Conservation (phyloP, 2,113 vertebrate genomes). For the Ictidomys tridecemlineatus region DNA sequence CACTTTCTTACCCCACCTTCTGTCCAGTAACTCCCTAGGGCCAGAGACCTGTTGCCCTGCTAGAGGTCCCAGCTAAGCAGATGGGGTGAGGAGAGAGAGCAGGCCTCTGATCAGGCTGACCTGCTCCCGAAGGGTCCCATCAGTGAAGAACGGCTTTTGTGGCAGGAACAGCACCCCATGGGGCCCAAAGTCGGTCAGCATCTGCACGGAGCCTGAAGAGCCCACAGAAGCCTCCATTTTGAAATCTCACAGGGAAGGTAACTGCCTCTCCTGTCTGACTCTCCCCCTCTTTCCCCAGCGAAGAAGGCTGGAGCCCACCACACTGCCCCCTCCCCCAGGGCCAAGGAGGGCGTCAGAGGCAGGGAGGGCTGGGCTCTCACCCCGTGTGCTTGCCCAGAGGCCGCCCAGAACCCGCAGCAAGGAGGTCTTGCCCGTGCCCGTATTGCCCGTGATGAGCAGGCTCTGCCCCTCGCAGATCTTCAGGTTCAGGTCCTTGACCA, state of each 20-base stretch:
- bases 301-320: background rate
- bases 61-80: background rate
- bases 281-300: background rate
- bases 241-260: background rate
- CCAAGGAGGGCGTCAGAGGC: background rate
- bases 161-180: slow-evolving; percentile 96
- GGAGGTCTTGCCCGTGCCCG: slow-evolving; percentile 97
- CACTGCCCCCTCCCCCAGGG: background rate
- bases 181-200: slow-evolving; percentile 95
- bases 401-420: slow-evolving; percentile 94
- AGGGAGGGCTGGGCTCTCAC: slow-evolving; percentile 85
- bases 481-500: slow-evolving; percentile 95
- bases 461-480: slow-evolving; percentile 92
- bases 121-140: slow-evolving; percentile 97
- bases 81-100: background rate
- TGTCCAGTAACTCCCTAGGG: background rate
- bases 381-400: slow-evolving; percentile 92
- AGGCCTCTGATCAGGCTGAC: slow-evolving; percentile 83
- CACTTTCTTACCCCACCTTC: background rate
- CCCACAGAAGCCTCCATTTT: background rate
- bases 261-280: background rate
- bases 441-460: slow-evolving; percentile 96
- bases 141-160: slow-evolving; percentile 96
- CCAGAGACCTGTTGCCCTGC: background rate
- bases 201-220: slow-evolving; percentile 91